Conservation (phyloP, 2,113 vertebrate genomes). For the Mustela nigripes region DNA sequence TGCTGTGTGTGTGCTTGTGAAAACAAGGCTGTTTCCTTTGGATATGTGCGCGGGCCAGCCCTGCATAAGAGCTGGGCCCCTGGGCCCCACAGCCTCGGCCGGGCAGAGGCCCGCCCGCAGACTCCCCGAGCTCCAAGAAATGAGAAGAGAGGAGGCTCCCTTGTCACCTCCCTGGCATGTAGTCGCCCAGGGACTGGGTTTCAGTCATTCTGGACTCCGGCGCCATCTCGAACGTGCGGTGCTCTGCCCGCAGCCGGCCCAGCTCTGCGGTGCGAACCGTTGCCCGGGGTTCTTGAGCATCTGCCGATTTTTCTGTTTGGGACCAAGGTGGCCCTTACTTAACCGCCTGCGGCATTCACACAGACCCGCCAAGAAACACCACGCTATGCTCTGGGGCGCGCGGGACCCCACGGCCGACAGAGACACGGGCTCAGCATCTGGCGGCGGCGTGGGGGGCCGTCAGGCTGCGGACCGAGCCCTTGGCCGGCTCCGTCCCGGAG, state of each 20-base stretch:
- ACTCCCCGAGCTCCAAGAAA: no score
- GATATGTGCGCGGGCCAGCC: fast-evolving
- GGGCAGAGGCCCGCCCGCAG: not conserved
- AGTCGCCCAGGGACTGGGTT: not conserved
- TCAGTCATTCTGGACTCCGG: not conserved
- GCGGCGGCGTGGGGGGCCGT: fast-evolving
- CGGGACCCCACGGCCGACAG: fast-evolving
- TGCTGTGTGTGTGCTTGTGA: constrained; percentile 48
- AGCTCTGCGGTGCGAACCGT: fast-evolving
- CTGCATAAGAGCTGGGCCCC: not conserved
- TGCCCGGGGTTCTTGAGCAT: fast-evolving
- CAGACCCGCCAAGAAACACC: not conserved
- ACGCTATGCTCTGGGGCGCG: fast-evolving
- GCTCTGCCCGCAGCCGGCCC: fast-evolving
- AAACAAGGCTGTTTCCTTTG: constrained; percentile 58
- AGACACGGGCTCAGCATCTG: fast-evolving
- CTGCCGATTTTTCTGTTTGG: not conserved
- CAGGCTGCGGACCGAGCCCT: not conserved
- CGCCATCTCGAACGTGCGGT: fast-evolving
- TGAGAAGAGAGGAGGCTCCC: not conserved
- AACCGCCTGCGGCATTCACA: not conserved
- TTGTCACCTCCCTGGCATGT: not conserved
- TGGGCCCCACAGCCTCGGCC: not conserved
- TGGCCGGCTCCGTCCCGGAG: not conserved
- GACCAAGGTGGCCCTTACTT: not conserved